These are phyloP conservation scores for Xanthia togata DNA, from an alignment of 2,888 invertebrate species.

Conservation along the genomic window DNA sequence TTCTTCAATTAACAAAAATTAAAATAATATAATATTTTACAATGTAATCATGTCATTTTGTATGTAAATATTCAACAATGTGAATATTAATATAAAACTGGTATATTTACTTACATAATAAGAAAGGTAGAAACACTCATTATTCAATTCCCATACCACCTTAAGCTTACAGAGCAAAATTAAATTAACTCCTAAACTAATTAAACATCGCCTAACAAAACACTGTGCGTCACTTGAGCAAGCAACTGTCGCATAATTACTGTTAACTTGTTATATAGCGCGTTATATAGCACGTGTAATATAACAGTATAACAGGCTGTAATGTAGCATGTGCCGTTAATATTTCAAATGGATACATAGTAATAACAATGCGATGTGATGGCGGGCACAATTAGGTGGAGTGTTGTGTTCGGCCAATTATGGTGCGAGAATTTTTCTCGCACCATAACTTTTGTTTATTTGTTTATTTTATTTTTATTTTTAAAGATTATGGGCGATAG, in stretches of 20 bases:
- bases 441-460: not conserved
- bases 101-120: not conserved
- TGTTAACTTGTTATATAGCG: slow-evolving; percentile 57
- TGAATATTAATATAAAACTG: too few relatives aligned
- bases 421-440: too few relatives aligned
- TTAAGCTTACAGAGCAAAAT: slow-evolving; percentile 44
- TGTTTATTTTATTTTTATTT: not conserved
- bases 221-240: slow-evolving; percentile 64
- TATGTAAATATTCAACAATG: too few relatives aligned
- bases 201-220: slow-evolving; percentile 61
- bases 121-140: slow-evolving; percentile 1
- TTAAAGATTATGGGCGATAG: too few relatives aligned
- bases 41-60: too few relatives aligned
- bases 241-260: slow-evolving; percentile 72
- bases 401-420: slow-evolving; percentile 46
- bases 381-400: slow-evolving; percentile 78
- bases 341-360: slow-evolving; percentile 86
- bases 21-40: too few relatives aligned
- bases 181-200: slow-evolving; percentile 61
- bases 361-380: slow-evolving; percentile 83
- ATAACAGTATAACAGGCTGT: slow-evolving; percentile 61
- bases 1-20: too few relatives aligned
- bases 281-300: slow-evolving; percentile 58
- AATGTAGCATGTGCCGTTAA: slow-evolving; percentile 79
- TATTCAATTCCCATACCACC: slow-evolving; percentile 21